These are phyloP conservation scores for Trogon surrucura DNA, from an alignment of 2,113 vertebrate species.

Conservation along the genomic window DNA sequence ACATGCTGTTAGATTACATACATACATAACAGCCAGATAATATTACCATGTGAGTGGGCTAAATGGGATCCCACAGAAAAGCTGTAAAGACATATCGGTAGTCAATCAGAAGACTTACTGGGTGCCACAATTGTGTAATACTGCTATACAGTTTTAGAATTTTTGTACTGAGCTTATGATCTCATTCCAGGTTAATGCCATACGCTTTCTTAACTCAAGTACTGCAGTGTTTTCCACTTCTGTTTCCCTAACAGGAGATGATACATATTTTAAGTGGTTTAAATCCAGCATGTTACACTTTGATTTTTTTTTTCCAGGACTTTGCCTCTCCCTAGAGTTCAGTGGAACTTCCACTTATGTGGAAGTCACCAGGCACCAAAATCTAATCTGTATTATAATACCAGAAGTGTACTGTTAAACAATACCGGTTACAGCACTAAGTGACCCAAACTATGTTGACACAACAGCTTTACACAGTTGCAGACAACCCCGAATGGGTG, in stretches of 20 bases:
- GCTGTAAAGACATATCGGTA: conserved; percentile 8
- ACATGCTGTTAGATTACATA: background rate
- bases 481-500: background rate
- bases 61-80: conserved; percentile 35
- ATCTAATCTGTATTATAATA: background rate
- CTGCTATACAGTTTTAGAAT: background rate
- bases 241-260: background rate
- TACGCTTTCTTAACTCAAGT: conserved; percentile 34
- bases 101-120: background rate
- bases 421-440: background rate
- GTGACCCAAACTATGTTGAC: background rate
- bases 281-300: background rate
- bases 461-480: background rate
- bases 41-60: background rate
- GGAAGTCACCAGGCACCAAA: background rate
- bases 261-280: conserved; percentile 6
- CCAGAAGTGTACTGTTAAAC: background rate
- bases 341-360: no score
- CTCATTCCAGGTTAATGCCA: conserved; percentile 7
- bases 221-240: background rate
- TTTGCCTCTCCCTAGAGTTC: background rate
- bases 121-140: background rate
- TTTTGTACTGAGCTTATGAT: conserved; percentile 3
- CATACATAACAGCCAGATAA: background rate
- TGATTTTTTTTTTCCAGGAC: background rate